Evolutionary conservation across 2,888 invertebrate species (phyloP), one percentile per base, ranked within the genome.

Genomic region (Diadegma fenestrale): DNA sequence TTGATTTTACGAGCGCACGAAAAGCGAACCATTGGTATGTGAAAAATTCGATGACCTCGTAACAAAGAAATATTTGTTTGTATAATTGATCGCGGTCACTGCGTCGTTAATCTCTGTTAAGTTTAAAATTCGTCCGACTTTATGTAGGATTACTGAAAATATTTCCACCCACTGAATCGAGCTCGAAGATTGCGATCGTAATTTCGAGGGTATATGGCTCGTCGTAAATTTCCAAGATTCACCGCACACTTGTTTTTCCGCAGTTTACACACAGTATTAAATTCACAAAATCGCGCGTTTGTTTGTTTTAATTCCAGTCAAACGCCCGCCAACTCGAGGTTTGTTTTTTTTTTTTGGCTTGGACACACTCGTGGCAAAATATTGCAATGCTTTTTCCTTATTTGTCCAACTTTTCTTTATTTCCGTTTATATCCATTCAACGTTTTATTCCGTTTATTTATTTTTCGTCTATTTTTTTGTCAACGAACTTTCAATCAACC

Each of bases 1-100:
- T 89, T 88, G 83, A 88, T 88, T 86, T 86, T 82, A 68, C 48
- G 63, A 61, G 45, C 68, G 51, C 63, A 26, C 17, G 14, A 75
- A 63, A 75, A 63, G 45, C 26, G 26, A 64, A 64, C n/a, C n/a
- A 64, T 14, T 26, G 8, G n/a, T 0, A n/a, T n/a, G 37, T 7
- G n/a, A 37, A 63, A 37, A 5, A n/a, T 64, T 19, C 8, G 33
- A 10, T 37, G 33, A 71, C 14, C 19, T 43, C 66, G 43, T 66
- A 22, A 41, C 66, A 66, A 37, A 37, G 12, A 22, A 43, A 43
- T 41, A 41, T 66, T 66, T 66, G 26, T 26, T 61, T 64, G 63
- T 37, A 12, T 37, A 33, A 33, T 37, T 37, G 63, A 64, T 19
- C 63, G 63, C 3, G 33, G 2, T 37, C n/a, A 33, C 37, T 37